Conservation (phyloP, 2,113 vertebrate genomes). For the Plecturocebus donacophilus region DNA sequence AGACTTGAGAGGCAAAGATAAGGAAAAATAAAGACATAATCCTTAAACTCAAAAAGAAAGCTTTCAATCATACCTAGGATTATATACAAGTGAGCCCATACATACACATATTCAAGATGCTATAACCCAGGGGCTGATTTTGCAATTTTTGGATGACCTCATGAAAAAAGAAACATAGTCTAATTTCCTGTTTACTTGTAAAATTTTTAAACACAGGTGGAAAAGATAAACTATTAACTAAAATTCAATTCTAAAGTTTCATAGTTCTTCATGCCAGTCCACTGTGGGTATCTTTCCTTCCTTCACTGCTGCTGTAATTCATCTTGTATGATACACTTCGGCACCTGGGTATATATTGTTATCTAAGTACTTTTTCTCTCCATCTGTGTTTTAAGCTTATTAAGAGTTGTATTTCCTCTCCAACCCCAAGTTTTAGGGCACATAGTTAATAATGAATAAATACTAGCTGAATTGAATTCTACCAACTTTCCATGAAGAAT, state of each 20-base stretch:
- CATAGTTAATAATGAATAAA: neutral
- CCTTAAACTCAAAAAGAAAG: slow-evolving; percentile 20
- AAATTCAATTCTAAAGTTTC: neutral
- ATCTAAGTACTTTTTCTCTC: neutral
- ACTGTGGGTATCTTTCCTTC: neutral
- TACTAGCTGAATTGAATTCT: neutral
- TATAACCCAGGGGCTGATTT: neutral
- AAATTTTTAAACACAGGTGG: neutral
- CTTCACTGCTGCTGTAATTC: neutral
- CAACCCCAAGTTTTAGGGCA: neutral
- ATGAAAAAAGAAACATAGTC: neutral
- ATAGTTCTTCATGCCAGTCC: neutral
- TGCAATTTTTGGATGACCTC: neutral
- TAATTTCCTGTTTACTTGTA: neutral
- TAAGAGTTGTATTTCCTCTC: neutral
- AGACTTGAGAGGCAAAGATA: neutral
- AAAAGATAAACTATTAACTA: neutral
- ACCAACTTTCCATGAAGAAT: slow-evolving; percentile 2
- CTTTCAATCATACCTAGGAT: neutral
- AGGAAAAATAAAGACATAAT: slow-evolving; percentile 31
- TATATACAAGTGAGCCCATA: neutral
- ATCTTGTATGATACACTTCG: neutral
- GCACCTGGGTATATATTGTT: neutral
- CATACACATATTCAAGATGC: neutral
- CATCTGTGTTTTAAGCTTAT: neutral